Base-by-base conservation (phyloP, 2,888 invertebrate species). In the Rhynchonema sp. region DNA sequence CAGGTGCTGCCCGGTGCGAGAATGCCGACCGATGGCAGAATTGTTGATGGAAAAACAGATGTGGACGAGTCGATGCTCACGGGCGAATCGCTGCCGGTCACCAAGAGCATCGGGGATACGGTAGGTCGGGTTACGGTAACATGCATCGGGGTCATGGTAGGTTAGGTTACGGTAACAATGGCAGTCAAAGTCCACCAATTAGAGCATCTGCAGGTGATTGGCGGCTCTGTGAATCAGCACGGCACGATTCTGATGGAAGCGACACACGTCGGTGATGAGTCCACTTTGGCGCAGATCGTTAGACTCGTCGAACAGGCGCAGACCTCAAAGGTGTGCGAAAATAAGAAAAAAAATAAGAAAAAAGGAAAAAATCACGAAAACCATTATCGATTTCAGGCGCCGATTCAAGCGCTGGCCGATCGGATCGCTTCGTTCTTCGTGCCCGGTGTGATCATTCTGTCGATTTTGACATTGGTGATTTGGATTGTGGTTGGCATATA, bases 291-390 rank as follows among this genome's bases (percentile, higher is more conserved):
- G n/a, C n/a, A n/a, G n/a, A n/a, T n/a, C n/a, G n/a, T n/a, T n/a
- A n/a, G 0, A 96, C 80, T 98, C 1, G 96, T 98, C 0, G 96
- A 98, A 75, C 94, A 96, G 73, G 98, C 98, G 0, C 98, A 98
- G 77, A 89, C 91, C 2, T 89, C 89, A 46, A 98, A 98, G 73
- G 78, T 77, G n/a, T n/a, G n/a, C n/a, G n/a, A n/a, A n/a, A n/a
- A n/a, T n/a, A n/a, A n/a, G n/a, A n/a, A n/a, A n/a, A n/a, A n/a
- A n/a, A n/a, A n/a, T n/a, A n/a, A n/a, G n/a, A n/a, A n/a, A n/a
- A n/a, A n/a, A n/a, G n/a, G n/a, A 63, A 2, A 52, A n/a, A n/a
- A n/a, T n/a, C n/a, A n/a, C n/a, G n/a, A n/a, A n/a, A n/a, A n/a
- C n/a, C n/a, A n/a, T n/a, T n/a, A n/a, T n/a, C 74, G 87, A 84